These are phyloP conservation scores for Poecilia picta DNA, from an alignment of 2,797 vertebrate genomes.

Conservation along the genomic window DNA sequence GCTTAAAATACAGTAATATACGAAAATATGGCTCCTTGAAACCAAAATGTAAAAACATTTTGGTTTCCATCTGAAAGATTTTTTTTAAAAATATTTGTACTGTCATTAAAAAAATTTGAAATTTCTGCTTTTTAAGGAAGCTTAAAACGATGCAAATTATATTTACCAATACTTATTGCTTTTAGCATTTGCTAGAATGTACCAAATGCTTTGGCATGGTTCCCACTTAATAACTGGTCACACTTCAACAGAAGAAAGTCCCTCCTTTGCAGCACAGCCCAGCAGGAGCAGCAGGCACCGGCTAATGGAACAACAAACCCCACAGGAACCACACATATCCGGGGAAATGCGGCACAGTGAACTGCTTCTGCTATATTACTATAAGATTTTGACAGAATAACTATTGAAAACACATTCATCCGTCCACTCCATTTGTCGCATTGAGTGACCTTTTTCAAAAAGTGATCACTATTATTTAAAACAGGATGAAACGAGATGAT, in stretches of 20 bases:
- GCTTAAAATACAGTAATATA: background rate
- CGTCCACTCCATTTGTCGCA: conserved; percentile 33
- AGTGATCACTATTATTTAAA: conserved; percentile 64
- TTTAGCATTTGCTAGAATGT: conserved; percentile 52
- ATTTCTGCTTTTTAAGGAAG: background rate
- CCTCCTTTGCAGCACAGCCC: conserved; percentile 20
- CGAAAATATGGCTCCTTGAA: background rate
- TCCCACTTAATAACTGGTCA: conserved; percentile 56
- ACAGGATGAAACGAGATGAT: conserved; percentile 63
- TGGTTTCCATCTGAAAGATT: background rate
- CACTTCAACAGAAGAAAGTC: conserved; percentile 35
- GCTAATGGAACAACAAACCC: conserved; percentile 18
- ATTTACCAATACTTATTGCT: background rate
- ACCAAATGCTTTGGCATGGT: conserved; percentile 54
- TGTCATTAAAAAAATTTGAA: background rate
- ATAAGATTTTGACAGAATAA: background rate
- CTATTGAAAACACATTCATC: conserved; percentile 6
- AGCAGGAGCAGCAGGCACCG: conserved; percentile 31
- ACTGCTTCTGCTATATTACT: background rate
- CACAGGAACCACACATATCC: conserved; percentile 60
- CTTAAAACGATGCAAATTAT: background rate
- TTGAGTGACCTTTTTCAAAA: conserved; percentile 46
- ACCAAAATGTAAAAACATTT: background rate
- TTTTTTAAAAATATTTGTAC: background rate
- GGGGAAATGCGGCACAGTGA: conserved; percentile 43